These are phyloP conservation scores for Lutjanus campechanus DNA, from an alignment of 2,797 vertebrate species.

Conservation along the genomic window DNA sequence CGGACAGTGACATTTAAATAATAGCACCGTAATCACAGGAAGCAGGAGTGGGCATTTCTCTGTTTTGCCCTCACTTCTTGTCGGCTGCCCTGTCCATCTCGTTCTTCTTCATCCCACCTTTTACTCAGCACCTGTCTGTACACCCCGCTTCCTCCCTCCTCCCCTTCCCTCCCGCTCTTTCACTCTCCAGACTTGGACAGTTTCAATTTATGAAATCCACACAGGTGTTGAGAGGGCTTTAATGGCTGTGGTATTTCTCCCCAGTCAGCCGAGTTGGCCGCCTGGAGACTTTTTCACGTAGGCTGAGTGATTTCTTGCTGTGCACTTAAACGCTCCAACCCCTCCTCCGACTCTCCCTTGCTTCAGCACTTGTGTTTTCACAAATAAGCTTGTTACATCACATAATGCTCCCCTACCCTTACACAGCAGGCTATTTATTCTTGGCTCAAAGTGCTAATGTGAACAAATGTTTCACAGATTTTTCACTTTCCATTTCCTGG, in stretches of 20 bases:
- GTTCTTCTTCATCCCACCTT: slow-evolving; percentile 39
- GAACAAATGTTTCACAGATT: slow-evolving; percentile 58
- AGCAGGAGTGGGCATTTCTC: slow-evolving; percentile 45
- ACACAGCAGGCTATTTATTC: slow-evolving; percentile 62
- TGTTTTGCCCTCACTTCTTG: slow-evolving; percentile 54
- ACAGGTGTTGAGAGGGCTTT: slow-evolving; percentile 72
- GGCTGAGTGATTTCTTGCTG: slow-evolving; percentile 75
- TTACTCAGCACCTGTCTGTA: slow-evolving; percentile 52
- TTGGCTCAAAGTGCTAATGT: slow-evolving; percentile 63
- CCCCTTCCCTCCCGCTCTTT: slow-evolving; percentile 14
- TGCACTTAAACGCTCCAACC: slow-evolving; percentile 66
- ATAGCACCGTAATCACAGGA: slow-evolving; percentile 67
- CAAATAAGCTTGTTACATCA: slow-evolving; percentile 76
- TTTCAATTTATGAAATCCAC: slow-evolving; percentile 77
- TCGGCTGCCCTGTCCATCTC: slow-evolving; percentile 56
- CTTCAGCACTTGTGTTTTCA: slow-evolving; percentile 68
- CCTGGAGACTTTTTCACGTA: slow-evolving; percentile 63
- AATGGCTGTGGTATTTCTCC: slow-evolving; percentile 68
- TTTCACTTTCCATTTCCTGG: slow-evolving; percentile 40
- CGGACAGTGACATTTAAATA: slow-evolving; percentile 74
- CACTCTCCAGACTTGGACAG: slow-evolving; percentile 52
- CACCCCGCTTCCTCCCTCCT: neutral
- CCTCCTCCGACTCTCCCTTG: slow-evolving; percentile 34
- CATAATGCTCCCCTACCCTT: slow-evolving; percentile 57
- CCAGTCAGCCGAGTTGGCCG: slow-evolving; percentile 57